phyloP scores from a whole-genome alignment of 1,140 invertebrate genomes.

The Adoxophyes honmai region DNA sequence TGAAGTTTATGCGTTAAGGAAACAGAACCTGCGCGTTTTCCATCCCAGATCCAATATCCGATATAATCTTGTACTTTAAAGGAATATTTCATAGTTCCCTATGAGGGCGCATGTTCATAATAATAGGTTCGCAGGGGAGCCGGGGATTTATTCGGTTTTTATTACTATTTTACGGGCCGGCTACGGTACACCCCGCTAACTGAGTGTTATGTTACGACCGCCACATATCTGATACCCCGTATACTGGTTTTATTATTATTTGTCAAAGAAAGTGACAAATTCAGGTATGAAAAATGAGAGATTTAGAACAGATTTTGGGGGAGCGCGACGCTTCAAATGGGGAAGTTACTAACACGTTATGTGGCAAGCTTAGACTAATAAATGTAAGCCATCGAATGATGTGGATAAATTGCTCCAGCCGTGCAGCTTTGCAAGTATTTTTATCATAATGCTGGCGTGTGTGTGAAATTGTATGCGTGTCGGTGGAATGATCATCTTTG shows the following conservation, averaged over 20 bases:
- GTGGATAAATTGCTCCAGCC: no score
- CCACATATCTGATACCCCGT: slow-evolving; percentile 7
- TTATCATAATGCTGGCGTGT: no score
- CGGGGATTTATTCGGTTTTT: slow-evolving; percentile 68
- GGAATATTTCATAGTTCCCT: slow-evolving; percentile 42
- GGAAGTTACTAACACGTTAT: no score
- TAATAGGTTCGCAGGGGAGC: slow-evolving; percentile 51
- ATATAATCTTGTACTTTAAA: slow-evolving; percentile 15
- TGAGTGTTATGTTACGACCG: slow-evolving; percentile 19
- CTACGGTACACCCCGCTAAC: slow-evolving; percentile 19
- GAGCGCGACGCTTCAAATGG: no score
- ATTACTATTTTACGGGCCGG: slow-evolving; percentile 69
- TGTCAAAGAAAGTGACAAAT: slow-evolving; percentile 9
- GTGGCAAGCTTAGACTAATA: no score
- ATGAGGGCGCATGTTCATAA: slow-evolving; percentile 44
- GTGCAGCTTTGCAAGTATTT: no score
- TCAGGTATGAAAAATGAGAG: slow-evolving; percentile 9
- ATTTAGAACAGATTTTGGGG: background rate
- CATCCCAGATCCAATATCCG: slow-evolving; percentile 8
- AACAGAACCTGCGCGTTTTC: background rate
- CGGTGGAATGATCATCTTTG: no score
- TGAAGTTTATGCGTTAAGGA: no score
- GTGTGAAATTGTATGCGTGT: no score
- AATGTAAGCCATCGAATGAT: no score
- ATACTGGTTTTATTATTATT: slow-evolving; percentile 15